Conservation (phyloP, 2,888 invertebrate genomes). For the Phrixothrix hirtus region DNA sequence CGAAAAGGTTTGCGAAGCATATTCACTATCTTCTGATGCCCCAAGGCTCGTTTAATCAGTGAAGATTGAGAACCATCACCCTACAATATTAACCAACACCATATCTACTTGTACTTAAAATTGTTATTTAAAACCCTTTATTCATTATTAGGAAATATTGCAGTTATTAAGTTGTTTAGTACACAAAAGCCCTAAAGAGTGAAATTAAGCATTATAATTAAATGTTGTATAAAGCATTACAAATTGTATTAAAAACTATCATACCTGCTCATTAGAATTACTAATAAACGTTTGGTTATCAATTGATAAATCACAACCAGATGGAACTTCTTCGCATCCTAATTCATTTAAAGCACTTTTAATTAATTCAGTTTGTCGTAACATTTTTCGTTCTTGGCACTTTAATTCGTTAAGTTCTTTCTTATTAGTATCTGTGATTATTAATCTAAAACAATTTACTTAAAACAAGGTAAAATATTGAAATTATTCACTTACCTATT, state of each 20-base stretch:
- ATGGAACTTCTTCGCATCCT: slow-evolving; percentile 85
- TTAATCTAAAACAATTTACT: slow-evolving; percentile 13
- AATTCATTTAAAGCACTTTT: slow-evolving; percentile 82
- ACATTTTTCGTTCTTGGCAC: slow-evolving; percentile 82
- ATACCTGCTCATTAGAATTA: slow-evolving; percentile 68
- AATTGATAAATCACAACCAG: slow-evolving; percentile 74
- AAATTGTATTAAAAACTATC: too few relatives aligned
- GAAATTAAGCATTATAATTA: too few relatives aligned
- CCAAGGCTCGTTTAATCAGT: slow-evolving; percentile 61
- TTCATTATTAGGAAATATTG: too few relatives aligned
- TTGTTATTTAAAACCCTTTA: too few relatives aligned
- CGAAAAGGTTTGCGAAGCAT: slow-evolving; percentile 69
- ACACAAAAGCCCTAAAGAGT: too few relatives aligned
- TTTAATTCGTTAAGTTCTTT: slow-evolving; percentile 80
- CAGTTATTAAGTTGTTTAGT: too few relatives aligned
- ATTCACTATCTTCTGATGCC: slow-evolving; percentile 64
- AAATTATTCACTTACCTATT: slow-evolving; percentile 42
- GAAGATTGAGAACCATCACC: slow-evolving; percentile 61
- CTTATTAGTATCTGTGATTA: slow-evolving; percentile 44
- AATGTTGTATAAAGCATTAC: too few relatives aligned
- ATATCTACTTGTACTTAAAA: slow-evolving; percentile 2
- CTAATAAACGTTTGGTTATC: slow-evolving; percentile 67
- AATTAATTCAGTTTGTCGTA: slow-evolving; percentile 81
- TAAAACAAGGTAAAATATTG: neutral
- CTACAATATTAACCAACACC: slow-evolving; percentile 42